Evolutionary conservation across 1,140 invertebrate genomes (phyloP), one percentile per base, ranked within the genome.

Genomic region (Pseudobourletiella spinata): DNA sequence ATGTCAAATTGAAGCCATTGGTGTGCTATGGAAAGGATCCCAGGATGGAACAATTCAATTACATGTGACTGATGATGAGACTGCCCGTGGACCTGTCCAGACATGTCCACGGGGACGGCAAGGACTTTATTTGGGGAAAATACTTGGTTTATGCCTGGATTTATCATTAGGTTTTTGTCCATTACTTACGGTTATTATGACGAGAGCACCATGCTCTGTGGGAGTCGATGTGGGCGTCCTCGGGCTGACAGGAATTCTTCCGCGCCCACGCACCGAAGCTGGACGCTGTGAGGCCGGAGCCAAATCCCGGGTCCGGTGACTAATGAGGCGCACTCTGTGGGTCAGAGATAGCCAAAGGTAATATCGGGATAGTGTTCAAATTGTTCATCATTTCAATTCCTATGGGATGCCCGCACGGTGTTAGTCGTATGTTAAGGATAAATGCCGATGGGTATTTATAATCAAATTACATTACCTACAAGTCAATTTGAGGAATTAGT

Each of bases 1-100:
- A 83, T 70, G 68, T 82, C 81, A 28, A 81, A 74, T 70, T 82
- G 79, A 3, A 83, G 71, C 81, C 81, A 83, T 63, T 82, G 79
- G 8, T 79, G 72, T 22, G 75, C 81, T 82, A 60, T 54, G 26
- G n/a, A 48, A 57, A 44, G 20, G 28, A 52, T 29, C n/a, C 6
- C 24, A 30, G 11, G n/a, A 24, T 57, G 28, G 16, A 16, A 50
- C 11, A 11, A 50, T 22, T 50, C 22, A 14, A 18, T 11, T 22
- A 39, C 4, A 20, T 61, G 29, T 8, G 15, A 29, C 32, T 60
- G 15, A 4, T 15, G 14, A 18, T n/a, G 26, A 14, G n/a, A 59
- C 4, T 16, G 46, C 18, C 50, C 6, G 39, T 15, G 32, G 18
- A 14, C 18, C 35, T 18, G 18, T 42, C 35, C 35, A 14, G 35